Conservation (phyloP, 2,113 vertebrate species). For the Hystrix cristata region DNA sequence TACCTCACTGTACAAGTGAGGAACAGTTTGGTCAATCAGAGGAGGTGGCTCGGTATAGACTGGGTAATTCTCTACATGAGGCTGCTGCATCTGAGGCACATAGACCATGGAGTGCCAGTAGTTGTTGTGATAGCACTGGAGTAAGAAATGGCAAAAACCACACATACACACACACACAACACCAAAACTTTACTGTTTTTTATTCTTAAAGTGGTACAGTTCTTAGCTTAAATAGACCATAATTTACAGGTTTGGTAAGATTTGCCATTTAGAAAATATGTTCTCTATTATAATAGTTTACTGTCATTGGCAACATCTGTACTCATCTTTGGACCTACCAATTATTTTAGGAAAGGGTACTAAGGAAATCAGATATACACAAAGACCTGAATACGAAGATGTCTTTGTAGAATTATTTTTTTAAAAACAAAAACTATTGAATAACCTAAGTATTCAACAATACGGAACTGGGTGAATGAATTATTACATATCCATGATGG, state of each 20-base stretch:
- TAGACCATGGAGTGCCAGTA: constrained; percentile 92
- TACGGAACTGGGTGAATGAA: neutral
- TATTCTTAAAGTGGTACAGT: constrained; percentile 6
- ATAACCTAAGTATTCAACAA: constrained; percentile 48
- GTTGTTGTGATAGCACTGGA: constrained; percentile 95
- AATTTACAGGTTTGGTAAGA: neutral
- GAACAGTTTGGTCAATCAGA: constrained; percentile 85
- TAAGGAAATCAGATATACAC: constrained; percentile 48
- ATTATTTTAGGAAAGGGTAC: constrained; percentile 54
- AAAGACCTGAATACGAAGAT: constrained; percentile 38
- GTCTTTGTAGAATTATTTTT: constrained; percentile 47
- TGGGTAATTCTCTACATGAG: constrained; percentile 89
- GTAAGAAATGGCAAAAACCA: constrained; percentile 5
- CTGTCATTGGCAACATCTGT: neutral
- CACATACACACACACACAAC: too few relatives aligned
- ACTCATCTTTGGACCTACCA: constrained; percentile 18
- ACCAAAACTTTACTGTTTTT: neutral
- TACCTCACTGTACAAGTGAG: constrained; percentile 89
- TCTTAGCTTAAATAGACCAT: neutral
- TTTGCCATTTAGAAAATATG: neutral
- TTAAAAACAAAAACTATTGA: constrained; percentile 29
- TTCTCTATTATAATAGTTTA: constrained; percentile 26
- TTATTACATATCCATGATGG: neutral
- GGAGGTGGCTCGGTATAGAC: constrained; percentile 85
- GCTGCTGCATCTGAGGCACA: constrained; percentile 87